Base-by-base conservation (phyloP, 2,113 vertebrate species). In the Trogon surrucura region DNA sequence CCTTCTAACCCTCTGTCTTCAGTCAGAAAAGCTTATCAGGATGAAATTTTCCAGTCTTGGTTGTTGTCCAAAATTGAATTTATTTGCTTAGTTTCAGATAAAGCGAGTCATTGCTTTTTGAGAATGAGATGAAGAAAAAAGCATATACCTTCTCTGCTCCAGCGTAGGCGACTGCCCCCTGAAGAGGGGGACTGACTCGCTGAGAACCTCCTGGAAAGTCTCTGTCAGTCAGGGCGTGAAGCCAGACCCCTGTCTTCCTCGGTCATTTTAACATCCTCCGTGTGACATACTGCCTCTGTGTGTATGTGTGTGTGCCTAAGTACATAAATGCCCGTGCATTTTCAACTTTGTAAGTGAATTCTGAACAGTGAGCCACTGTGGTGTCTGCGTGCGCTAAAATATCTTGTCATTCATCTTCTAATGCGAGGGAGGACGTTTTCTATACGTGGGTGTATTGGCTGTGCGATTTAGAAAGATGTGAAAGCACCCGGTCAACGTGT, bases 31-130 rank as follows among this genome's bases (percentile, higher is more conserved):
- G 62, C 71, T 94, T 93, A 92, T 94, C 20, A 0, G 69, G 57
- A 84, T 89, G 86, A 96, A 89, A 73, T 87, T 94, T 92, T 93
- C 83, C 83, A 91, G 92, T 69, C 65, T 80, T 89, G 86, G 57
- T 92, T 74, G 38, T 71, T 84, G 83, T 94, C 88, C 93, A 93
- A 88, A 87, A 57, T 34, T 72, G 61, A 89, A 89, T 86, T 81
- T 87, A 89, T 81, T 96, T 94, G 45, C 77, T 84, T 72, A 81
- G 75, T 89, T 86, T 92, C n/a, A 70, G 73, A 91, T 91, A 89
- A 92, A 89, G 21, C 10, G 30, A 81, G 53, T 79, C 0, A 72
- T 86, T 90, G 11, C 30, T 91, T 81, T 94, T 75, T 81, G 65
- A 90, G 61, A 90, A 79, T 51, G 57, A 87, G 57, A 34, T 58